These are phyloP conservation scores for Rallus crepitans DNA, from an alignment of 2,797 vertebrate genomes.

Conservation along the genomic window DNA sequence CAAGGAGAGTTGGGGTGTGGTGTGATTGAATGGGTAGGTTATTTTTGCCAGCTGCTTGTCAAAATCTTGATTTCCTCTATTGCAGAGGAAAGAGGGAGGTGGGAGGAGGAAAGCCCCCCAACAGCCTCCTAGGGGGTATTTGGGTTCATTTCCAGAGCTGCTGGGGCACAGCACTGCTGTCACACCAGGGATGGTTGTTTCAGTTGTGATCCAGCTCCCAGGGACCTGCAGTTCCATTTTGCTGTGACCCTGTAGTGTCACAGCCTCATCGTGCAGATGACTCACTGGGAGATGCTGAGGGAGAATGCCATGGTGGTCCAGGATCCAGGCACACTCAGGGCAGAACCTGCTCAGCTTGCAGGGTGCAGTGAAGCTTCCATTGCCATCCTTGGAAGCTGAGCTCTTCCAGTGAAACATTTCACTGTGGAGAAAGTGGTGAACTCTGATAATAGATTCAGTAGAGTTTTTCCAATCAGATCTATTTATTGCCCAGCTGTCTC, in stretches of 20 bases:
- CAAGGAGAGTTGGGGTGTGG: not conserved
- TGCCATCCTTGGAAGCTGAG: not conserved
- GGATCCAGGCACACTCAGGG: rapidly evolving
- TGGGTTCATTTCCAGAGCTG: not conserved
- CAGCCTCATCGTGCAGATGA: rapidly evolving
- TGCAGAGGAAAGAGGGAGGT: not conserved
- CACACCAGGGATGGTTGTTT: not conserved
- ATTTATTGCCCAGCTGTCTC: not conserved
- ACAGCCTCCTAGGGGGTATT: not conserved
- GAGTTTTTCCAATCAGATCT: not conserved
- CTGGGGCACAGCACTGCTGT: not conserved
- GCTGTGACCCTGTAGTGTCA: not conserved
- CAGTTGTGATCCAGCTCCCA: rapidly evolving
- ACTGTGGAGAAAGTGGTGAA: not conserved
- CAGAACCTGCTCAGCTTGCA: not conserved
- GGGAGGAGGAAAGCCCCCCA: not conserved
- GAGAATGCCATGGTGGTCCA: rapidly evolving
- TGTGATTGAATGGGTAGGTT: not conserved
- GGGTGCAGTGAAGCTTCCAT: not conserved
- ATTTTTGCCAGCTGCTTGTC: not conserved
- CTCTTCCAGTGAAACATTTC: not conserved
- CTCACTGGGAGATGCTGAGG: rapidly evolving
- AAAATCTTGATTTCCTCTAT: not conserved
- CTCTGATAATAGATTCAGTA: not conserved
- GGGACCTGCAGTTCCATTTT: not conserved